Evolutionary conservation across 2,113 vertebrate species (phyloP).

Genomic region (Proterorhinus semilunaris): DNA sequence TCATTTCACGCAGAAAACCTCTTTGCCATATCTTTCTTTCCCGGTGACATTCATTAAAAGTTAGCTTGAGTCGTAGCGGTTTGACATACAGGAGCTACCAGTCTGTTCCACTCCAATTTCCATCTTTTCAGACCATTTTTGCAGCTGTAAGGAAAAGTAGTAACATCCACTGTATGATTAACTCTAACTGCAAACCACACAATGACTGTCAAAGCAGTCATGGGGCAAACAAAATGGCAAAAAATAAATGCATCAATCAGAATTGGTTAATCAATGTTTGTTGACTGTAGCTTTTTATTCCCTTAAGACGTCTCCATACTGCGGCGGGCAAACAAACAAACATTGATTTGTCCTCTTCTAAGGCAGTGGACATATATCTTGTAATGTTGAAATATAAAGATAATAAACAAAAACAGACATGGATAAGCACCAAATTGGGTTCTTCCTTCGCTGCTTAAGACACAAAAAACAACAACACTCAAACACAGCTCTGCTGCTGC

Average conservation of each 20-base stretch:
- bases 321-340: too few relatives aligned
- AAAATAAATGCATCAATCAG: neutral
- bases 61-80: slow-evolving; percentile 35
- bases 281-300: too few relatives aligned
- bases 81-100: slow-evolving; percentile 24
- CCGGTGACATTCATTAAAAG: slow-evolving; percentile 56
- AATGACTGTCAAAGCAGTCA: slow-evolving; percentile 18
- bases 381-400: too few relatives aligned
- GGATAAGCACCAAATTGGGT: too few relatives aligned
- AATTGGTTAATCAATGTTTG: too few relatives aligned
- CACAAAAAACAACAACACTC: too few relatives aligned
- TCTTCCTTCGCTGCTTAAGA: too few relatives aligned
- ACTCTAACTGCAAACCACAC: slow-evolving; percentile 13
- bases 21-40: slow-evolving; percentile 13
- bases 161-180: slow-evolving; percentile 13
- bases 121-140: slow-evolving; percentile 27
- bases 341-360: too few relatives aligned
- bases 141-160: slow-evolving; percentile 16
- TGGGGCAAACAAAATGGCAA: neutral
- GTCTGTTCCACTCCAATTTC: slow-evolving; percentile 33
- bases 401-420: too few relatives aligned
- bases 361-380: too few relatives aligned
- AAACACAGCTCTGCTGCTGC: too few relatives aligned
- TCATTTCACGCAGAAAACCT: slow-evolving; percentile 11
- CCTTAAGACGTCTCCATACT: too few relatives aligned